phyloP scores from a whole-genome alignment of 2,113 vertebrate genomes.

The Pangasianodon hypophthalmus region DNA sequence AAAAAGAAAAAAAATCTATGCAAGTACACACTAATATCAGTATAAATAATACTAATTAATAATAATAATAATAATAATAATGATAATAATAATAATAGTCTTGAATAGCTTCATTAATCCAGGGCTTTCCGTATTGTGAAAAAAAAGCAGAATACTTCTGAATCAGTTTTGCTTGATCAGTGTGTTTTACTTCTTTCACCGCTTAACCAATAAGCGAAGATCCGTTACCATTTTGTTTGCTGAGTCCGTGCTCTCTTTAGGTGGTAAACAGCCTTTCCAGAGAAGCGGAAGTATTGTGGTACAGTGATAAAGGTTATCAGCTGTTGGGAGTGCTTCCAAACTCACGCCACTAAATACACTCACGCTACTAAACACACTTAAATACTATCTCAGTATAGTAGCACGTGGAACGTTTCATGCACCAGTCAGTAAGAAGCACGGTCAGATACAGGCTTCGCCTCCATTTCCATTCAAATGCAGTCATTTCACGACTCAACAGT shows the following conservation, averaged over 20 bases:
- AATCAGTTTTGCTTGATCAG: constrained; percentile 1
- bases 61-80: neutral
- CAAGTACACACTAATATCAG: neutral
- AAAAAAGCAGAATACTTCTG: neutral
- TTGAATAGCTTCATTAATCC: neutral
- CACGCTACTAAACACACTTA: constrained; percentile 15
- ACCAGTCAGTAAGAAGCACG: neutral
- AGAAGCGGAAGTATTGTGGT: constrained; percentile 66
- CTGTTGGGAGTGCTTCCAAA: constrained; percentile 54
- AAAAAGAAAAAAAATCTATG: neutral
- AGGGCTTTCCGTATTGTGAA: neutral
- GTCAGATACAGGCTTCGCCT: neutral
- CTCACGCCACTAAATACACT: constrained; percentile 30
- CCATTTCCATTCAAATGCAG: neutral
- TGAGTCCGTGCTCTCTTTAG: constrained; percentile 33
- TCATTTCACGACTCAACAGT: neutral
- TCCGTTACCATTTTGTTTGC: constrained; percentile 6
- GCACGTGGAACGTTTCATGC: neutral
- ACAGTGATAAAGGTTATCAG: constrained; percentile 78
- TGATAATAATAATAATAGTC: neutral
- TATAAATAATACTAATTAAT: neutral
- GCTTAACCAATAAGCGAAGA: neutral
- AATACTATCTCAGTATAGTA: neutral
- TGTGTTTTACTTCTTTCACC: neutral
- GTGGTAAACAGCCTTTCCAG: constrained; percentile 65